Evolutionary conservation across 2,888 invertebrate genomes (phyloP).

Genomic region (Caenorhabditis plicata): DNA sequence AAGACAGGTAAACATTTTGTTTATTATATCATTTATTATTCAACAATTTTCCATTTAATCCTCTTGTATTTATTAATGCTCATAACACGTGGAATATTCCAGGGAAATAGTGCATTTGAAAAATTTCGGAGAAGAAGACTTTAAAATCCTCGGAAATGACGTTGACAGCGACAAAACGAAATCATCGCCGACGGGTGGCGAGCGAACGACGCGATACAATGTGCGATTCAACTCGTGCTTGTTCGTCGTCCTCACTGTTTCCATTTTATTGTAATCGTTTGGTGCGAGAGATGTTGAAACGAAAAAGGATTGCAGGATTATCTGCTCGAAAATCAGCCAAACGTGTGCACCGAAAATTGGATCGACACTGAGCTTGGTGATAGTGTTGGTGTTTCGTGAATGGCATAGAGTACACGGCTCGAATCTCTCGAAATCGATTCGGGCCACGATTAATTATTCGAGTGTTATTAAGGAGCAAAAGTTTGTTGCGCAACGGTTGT

Average conservation of each 20-base stretch:
- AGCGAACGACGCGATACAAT: not conserved
- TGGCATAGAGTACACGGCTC: constrained; percentile 21
- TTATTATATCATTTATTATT: too few species aligned
- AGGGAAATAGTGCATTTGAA: constrained; percentile 15
- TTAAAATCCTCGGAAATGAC: not conserved
- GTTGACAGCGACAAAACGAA: too few species aligned
- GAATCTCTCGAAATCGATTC: constrained; percentile 5
- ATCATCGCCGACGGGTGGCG: constrained; percentile 3
- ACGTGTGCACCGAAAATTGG: constrained; percentile 1
- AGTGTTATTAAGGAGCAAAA: constrained; percentile 17
- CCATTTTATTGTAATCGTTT: constrained; percentile 1
- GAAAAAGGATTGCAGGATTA: not conserved
- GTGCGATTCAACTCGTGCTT: not conserved
- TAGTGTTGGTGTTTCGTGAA: constrained; percentile 9
- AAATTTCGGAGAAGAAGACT: not conserved
- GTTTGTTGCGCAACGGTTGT: too few species aligned
- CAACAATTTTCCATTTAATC: too few species aligned
- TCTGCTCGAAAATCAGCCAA: constrained; percentile 1
- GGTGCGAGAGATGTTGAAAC: not conserved
- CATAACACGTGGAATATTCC: too few species aligned
- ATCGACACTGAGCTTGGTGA: constrained; percentile 1
- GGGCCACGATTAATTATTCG: constrained; percentile 14
- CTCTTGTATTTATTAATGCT: too few species aligned
- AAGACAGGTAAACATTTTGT: constrained; percentile 13
- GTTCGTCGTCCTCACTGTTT: constrained; percentile 1